Percentiles rank a stretch among this genome's conserved stretches.
These are phyloP conservation scores for Micronycteris hirsuta DNA, from an alignment of 2,113 vertebrate genomes.

Conservation along the genomic window DNA sequence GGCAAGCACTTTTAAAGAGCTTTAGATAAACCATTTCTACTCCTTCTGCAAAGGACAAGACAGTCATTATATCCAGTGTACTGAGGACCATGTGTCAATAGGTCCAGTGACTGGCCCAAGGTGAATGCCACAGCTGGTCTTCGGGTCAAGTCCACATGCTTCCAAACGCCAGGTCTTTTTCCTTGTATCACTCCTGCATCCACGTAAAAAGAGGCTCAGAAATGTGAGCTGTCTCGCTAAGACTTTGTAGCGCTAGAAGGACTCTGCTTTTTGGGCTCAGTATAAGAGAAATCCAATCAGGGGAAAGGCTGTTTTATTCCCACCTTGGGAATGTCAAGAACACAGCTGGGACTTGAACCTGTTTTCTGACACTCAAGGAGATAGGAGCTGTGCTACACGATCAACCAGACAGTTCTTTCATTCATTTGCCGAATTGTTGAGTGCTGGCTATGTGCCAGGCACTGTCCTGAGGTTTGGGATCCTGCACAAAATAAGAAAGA, in stretches of 20 bases:
- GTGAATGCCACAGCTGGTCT: background rate
- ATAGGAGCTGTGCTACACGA: conserved; percentile 13
- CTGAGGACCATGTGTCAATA: background rate
- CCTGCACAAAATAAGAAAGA: conserved; percentile 7
- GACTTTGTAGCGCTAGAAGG: conserved; percentile 27
- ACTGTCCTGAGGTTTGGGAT: background rate
- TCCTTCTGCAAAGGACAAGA: background rate
- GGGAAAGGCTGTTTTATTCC: conserved; percentile 1
- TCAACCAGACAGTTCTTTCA: background rate
- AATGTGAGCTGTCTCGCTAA: conserved; percentile 19
- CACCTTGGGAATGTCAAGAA: conserved; percentile 43
- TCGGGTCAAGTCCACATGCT: background rate
- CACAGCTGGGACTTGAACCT: conserved; percentile 35
- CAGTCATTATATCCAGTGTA: background rate
- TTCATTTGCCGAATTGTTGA: background rate
- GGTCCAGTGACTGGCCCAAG: background rate
- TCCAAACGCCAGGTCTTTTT: conserved; percentile 28
- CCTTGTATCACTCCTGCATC: background rate
- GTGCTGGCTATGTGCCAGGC: background rate
- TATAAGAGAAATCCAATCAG: conserved; percentile 21
- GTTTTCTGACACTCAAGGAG: conserved; percentile 36
- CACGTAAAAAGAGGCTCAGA: background rate
- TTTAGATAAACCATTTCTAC: background rate
- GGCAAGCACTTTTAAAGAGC: background rate
- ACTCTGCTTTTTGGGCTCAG: conserved; percentile 18